Evolutionary conservation across 2,888 invertebrate genomes (phyloP), one percentile per base, ranked within the genome.

Genomic region (Drosophila histrio): DNA sequence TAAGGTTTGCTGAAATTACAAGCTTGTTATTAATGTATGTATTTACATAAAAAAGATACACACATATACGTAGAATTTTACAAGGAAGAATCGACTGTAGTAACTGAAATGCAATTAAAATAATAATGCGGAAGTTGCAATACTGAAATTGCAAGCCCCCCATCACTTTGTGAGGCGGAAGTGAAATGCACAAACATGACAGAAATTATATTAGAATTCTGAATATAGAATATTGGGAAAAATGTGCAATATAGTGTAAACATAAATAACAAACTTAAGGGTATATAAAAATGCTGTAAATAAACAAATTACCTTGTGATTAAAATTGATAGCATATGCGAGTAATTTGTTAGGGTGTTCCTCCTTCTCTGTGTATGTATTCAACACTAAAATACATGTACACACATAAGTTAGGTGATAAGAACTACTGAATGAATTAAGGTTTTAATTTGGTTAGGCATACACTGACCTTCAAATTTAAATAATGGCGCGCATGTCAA

Each of bases 41-140:
- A 43, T 17, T 21, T 15, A 34, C 7, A 21, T 34, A 13, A 5
- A 28, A 28, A 9, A 3, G 2, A 36, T 6, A n/a, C 26, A 41
- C 13, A 11, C 4, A 41, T 32, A 17, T 11, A 21, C 32, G n/a
- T 24, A 4, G n/a, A 7, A 8, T n/a, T 46, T 26, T 19, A 32
- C 15, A 11, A 24, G 15, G 15, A 30, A 15, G n/a, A 47, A 47
- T 41, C 24, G 36, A 53, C 17, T 36, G 44, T 52, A 57, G 13
- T 22, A 4, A 47, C 22, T 26, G 11, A 49, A 39, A 49, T 50
- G 49, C 49, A 65, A 46, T 60, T 56, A 57, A 17, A 39, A 41
- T 19, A 26, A 22, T 21, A 74, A 73, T 34, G 75, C 73, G 73
- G 73, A 73, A 74, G 41, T 34, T 74, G 22, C 3, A 21, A 22